Percentiles rank a stretch among this genome's conserved stretches.
Evolutionary conservation across 2,797 vertebrate genomes (phyloP).

Genomic region (Galaxias olidus): DNA sequence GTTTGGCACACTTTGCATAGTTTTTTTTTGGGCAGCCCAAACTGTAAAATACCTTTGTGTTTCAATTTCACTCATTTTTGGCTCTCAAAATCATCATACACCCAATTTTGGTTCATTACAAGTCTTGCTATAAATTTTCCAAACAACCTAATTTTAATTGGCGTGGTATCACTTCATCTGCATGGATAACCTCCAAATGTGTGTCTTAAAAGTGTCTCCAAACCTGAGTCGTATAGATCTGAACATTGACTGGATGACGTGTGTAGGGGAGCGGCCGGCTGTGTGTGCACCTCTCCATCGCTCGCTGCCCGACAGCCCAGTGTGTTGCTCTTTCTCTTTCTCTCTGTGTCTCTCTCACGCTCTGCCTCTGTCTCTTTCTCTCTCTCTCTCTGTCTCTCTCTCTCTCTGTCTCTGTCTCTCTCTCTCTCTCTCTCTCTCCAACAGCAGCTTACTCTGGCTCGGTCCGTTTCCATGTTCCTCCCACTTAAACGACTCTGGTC

Average conservation of each 20-base stretch:
- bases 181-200: too few species aligned
- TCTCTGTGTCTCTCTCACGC: neutral
- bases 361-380: too few species aligned
- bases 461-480: slow-evolving; percentile 60
- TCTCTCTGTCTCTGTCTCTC: neutral
- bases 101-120: too few species aligned
- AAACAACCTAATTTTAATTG: too few species aligned
- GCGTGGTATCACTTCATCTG: too few species aligned
- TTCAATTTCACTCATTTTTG: too few species aligned
- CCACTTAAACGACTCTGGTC: slow-evolving; percentile 62
- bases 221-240: neutral
- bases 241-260: slow-evolving; percentile 28
- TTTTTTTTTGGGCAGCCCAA: too few species aligned
- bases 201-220: neutral
- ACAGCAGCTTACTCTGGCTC: slow-evolving; percentile 58
- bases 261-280: slow-evolving; percentile 24
- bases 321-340: slow-evolving; percentile 10
- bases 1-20: neutral
- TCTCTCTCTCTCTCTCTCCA: slow-evolving; percentile 1
- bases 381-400: too few species aligned
- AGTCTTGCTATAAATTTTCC: too few species aligned
- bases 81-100: too few species aligned
- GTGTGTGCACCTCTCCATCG: slow-evolving; percentile 49
- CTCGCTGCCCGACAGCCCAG: slow-evolving; percentile 55
- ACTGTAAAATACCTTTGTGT: too few species aligned